Evolutionary conservation across 2,888 invertebrate genomes (phyloP).

Genomic region (Harpagoxenus sublaevis): DNA sequence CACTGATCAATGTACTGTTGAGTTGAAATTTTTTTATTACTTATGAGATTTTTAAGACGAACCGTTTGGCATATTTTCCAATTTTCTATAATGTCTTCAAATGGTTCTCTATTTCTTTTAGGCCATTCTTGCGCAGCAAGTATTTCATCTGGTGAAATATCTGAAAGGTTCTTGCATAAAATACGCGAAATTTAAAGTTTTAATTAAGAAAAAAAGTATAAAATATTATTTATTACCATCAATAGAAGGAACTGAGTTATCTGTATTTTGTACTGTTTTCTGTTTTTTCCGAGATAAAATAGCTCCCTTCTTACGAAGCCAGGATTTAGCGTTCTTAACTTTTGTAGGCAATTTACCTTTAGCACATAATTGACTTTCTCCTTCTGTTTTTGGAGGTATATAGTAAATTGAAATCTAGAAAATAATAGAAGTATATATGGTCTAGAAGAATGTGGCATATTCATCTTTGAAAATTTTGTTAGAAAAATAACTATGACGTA

Average conservation of each 20-base stretch:
- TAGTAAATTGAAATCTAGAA: conserved; percentile 5
- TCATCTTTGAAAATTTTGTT: neutral
- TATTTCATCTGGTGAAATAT: neutral
- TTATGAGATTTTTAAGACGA: neutral
- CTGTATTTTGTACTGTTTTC: neutral
- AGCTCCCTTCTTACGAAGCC: neutral
- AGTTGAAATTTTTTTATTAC: neutral
- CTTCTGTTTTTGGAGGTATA: conserved; percentile 11
- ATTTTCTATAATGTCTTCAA: neutral
- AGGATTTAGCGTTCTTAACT: neutral
- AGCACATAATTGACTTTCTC: neutral
- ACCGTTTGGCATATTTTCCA: neutral
- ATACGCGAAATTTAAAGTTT: neutral
- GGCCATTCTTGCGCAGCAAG: conserved; percentile 5
- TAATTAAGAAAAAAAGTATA: neutral
- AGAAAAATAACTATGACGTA: neutral
- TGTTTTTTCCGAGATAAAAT: neutral
- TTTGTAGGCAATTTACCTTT: neutral
- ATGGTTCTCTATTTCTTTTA: conserved; percentile 16
- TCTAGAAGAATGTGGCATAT: neutral
- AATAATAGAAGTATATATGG: neutral
- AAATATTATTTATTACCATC: conserved; percentile 4
- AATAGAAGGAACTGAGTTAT: neutral
- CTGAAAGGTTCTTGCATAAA: neutral
- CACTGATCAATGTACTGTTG: conserved; percentile 10